A percentile compares a stretch with the other conserved stretches of the same genome.
Evolutionary conservation across 2,113 vertebrate genomes (phyloP).

Genomic region (Junco hyemalis): DNA sequence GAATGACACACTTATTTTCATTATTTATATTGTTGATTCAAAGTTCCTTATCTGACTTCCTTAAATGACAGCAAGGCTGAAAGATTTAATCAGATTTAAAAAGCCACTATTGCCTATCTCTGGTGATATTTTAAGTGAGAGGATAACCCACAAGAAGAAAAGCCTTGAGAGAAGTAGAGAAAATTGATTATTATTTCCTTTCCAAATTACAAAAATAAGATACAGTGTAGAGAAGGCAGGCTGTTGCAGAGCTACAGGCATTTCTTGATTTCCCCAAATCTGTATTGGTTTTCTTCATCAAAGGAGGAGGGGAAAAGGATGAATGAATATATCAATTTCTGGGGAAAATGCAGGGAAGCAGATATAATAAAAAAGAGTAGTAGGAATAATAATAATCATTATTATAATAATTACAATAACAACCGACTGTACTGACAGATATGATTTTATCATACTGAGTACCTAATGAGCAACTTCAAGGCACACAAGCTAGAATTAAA

Average conservation of each 20-base stretch:
- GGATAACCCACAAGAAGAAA: neutral
- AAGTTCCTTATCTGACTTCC: neutral
- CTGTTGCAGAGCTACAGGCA: neutral
- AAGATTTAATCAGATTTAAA: neutral
- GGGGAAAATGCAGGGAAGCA: neutral
- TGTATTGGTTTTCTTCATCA: neutral
- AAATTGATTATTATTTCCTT: neutral
- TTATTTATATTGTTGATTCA: neutral
- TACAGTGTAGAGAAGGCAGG: neutral
- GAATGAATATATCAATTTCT: neutral
- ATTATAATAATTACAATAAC: neutral
- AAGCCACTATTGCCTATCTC: neutral
- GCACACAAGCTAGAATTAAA: neutral
- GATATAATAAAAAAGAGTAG: neutral
- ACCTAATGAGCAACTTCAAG: neutral
- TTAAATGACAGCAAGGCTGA: fast-evolving
- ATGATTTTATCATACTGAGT: neutral
- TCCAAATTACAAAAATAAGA: neutral
- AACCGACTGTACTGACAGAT: neutral
- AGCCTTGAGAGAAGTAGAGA: neutral
- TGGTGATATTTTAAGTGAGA: neutral
- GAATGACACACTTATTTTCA: neutral
- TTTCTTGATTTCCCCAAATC: neutral
- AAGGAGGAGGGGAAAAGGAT: neutral
- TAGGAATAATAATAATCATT: neutral